These are phyloP conservation scores for Erebia aethiops DNA, from an alignment of 2,888 invertebrate genomes.

Conservation along the genomic window DNA sequence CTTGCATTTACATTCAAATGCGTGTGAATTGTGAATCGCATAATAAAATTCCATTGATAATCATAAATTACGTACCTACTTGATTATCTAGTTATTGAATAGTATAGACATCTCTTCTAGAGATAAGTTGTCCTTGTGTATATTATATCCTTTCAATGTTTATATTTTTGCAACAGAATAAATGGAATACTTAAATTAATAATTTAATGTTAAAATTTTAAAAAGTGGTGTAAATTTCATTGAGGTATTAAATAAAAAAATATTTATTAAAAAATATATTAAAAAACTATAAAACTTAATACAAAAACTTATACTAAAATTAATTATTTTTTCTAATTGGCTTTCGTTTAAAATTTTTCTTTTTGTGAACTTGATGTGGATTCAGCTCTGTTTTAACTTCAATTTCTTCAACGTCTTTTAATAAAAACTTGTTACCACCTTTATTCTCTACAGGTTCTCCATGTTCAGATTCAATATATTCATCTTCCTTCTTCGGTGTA, in stretches of 20 bases:
- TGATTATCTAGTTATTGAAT: no score
- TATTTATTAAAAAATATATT: slow-evolving; percentile 20
- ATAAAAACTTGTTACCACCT: slow-evolving; percentile 20
- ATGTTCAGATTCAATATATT: slow-evolving; percentile 18
- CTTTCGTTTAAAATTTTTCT: slow-evolving; percentile 35
- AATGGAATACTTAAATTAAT: no score
- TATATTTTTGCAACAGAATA: no score
- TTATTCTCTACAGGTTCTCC: slow-evolving; percentile 27
- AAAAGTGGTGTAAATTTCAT: no score
- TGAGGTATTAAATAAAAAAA: neutral
- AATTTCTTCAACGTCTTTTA: slow-evolving; percentile 36
- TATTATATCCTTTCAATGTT: no score
- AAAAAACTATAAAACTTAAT: slow-evolving; percentile 8
- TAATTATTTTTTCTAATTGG: slow-evolving; percentile 2
- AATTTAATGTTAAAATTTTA: no score
- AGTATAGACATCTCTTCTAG: no score
- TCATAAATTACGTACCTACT: no score
- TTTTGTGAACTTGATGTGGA: slow-evolving; percentile 30
- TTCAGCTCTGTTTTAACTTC: slow-evolving; percentile 39
- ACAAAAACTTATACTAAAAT: neutral
- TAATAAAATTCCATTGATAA: no score
- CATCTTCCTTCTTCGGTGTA: slow-evolving; percentile 18
- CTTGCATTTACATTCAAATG: no score
- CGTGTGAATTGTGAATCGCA: no score
- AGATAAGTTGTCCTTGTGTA: no score